Conservation (phyloP, 2,797 vertebrate species). For the Phalanger gymnotis region DNA sequence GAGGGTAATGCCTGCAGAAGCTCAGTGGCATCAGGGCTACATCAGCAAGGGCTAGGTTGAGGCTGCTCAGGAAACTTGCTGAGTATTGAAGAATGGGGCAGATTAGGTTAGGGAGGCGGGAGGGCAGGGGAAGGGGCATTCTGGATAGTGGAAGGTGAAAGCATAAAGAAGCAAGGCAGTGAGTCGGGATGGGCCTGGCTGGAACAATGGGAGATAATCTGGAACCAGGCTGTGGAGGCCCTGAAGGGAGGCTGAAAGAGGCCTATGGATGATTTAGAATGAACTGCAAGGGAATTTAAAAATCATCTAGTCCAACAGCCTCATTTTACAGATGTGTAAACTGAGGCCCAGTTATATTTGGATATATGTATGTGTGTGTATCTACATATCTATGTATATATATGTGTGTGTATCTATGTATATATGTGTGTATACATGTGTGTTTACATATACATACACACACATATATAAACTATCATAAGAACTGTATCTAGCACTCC, state of each 20-base stretch:
- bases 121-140: neutral
- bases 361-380: neutral
- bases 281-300: neutral
- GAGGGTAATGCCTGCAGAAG: neutral
- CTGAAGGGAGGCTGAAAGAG: neutral
- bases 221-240: neutral
- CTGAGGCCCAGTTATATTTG: neutral
- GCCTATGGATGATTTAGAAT: neutral
- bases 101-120: neutral
- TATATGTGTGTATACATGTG: rapidly evolving
- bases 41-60: neutral
- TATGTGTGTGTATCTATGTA: no score
- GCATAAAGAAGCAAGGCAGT: neutral
- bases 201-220: neutral
- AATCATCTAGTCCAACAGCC: neutral
- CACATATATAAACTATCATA: neutral
- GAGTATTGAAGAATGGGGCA: neutral
- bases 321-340: neutral
- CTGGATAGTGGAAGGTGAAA: neutral
- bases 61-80: neutral
- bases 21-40: neutral
- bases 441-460: no score
- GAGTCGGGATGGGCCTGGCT: neutral
- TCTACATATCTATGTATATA: no score
- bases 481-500: neutral